Conservation (phyloP, 2,113 vertebrate species). For the Piaya cayana region DNA sequence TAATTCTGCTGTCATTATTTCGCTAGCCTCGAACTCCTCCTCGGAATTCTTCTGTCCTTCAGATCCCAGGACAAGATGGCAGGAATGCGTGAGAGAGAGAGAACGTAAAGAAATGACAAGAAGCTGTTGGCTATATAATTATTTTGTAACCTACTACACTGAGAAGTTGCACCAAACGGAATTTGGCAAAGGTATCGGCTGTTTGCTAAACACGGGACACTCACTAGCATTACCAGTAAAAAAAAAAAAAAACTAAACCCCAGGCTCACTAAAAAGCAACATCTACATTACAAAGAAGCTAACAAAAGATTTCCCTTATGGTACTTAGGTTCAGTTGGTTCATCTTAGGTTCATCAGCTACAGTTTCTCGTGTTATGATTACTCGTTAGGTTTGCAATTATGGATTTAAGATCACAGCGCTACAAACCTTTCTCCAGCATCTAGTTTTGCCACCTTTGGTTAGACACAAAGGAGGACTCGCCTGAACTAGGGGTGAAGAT, state of each 20-base stretch:
- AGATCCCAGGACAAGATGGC: slow-evolving; percentile 26
- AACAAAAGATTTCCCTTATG: slow-evolving; percentile 55
- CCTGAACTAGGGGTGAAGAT: background rate
- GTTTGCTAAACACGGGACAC: slow-evolving; percentile 48
- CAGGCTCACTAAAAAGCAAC: slow-evolving; percentile 55
- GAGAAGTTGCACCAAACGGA: slow-evolving; percentile 59
- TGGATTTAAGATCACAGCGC: slow-evolving; percentile 10
- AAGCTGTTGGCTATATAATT: slow-evolving; percentile 33
- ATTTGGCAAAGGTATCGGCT: background rate
- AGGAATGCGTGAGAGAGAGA: slow-evolving; percentile 27
- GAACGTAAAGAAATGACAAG: slow-evolving; percentile 42
- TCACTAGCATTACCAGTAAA: slow-evolving; percentile 21
- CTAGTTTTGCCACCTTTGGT: slow-evolving; percentile 22
- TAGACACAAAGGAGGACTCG: slow-evolving; percentile 4
- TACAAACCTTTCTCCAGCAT: slow-evolving; percentile 39
- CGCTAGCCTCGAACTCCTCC: background rate
- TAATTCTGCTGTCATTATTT: slow-evolving; percentile 35
- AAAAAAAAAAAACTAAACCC: background rate
- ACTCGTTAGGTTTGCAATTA: background rate
- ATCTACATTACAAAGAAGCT: slow-evolving; percentile 46
- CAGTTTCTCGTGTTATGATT: slow-evolving; percentile 15
- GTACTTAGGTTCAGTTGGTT: slow-evolving; percentile 57
- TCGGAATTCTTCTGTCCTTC: slow-evolving; percentile 40
- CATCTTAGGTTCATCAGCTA: slow-evolving; percentile 63
- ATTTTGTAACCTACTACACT: slow-evolving; percentile 49